Evolutionary conservation across 2,113 vertebrate species (phyloP), one percentile per base, ranked within the genome.

Genomic region (Polypterus senegalus): DNA sequence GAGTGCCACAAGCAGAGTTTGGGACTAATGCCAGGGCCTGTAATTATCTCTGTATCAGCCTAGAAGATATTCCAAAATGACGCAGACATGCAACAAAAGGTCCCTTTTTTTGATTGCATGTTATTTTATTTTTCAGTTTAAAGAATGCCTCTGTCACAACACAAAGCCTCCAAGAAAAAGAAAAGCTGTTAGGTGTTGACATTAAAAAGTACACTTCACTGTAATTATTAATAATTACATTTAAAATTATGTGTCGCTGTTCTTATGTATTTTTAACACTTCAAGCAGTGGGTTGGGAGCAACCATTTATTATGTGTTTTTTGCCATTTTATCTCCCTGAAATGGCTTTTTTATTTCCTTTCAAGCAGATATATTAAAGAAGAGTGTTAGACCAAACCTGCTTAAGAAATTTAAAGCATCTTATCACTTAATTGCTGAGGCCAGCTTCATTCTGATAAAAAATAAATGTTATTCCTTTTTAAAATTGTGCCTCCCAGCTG

Each of bases 31-130:
- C 58, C 49, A 60, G 7, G 45, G 46, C 62, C 44, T 48, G 54
- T 57, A 59, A 56, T 70, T 54, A 55, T 45, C 63, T 57, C 48
- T 5, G 27, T n/a, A n/a, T 55, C 48, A 11, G n/a, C 47, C 54
- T 4, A 6, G 58, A 47, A 49, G 10, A 53, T 48, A 5, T 49
- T 7, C 27, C 49, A 51, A 51, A 51, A 51, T 51, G 6, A 9
- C 9, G 49, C 49, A 51, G 49, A 9, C 6, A 7, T 6, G 49
- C 49, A 27, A 27, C 27, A 27, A 27, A 27, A 27, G 27, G 27
- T 27, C 27, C 27, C 27, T 27, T 27, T 27, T 27, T 27, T 27
- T 27, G 27, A 27, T 27, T 27, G 27, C 27, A 27, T 27, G 27
- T 27, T 27, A 27, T 27, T 27, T 27, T 27, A 27, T 6, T 51